Evolutionary conservation across 2,113 vertebrate species (phyloP).

Genomic region (Tauraco erythrolophus): DNA sequence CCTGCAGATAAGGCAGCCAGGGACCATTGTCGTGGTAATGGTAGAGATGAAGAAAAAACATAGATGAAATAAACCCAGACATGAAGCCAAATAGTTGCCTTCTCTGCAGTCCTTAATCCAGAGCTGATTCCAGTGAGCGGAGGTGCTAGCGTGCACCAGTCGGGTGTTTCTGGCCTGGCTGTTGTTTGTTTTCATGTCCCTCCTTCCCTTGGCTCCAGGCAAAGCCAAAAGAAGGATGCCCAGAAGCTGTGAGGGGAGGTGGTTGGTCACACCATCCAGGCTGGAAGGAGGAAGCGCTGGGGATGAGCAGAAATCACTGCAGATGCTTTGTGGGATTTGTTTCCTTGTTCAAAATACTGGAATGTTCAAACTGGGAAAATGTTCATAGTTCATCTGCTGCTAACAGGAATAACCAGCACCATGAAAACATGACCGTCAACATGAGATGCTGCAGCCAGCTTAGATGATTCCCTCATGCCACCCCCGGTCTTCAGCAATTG

Average conservation of each 20-base stretch:
- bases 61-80: background rate
- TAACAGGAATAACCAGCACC: background rate
- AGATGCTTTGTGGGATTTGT: background rate
- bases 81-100: background rate
- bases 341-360: background rate
- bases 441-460: background rate
- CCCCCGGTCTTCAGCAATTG: background rate
- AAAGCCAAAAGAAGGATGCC: background rate
- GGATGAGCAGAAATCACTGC: background rate
- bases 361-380: background rate
- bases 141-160: background rate
- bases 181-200: background rate
- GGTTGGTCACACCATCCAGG: background rate
- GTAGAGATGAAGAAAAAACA: background rate
- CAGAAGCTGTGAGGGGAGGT: background rate
- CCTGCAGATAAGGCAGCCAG: background rate
- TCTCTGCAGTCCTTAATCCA: background rate
- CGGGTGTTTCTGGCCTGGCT: background rate
- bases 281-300: background rate
- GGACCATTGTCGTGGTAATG: background rate
- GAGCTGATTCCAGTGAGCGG: fast-evolving
- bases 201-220: background rate
- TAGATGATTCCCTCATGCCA: background rate
- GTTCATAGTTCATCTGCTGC: background rate
- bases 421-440: background rate